These are phyloP conservation scores for Pegoplata infirma DNA, from an alignment of 2,888 invertebrate genomes.

Conservation along the genomic window DNA sequence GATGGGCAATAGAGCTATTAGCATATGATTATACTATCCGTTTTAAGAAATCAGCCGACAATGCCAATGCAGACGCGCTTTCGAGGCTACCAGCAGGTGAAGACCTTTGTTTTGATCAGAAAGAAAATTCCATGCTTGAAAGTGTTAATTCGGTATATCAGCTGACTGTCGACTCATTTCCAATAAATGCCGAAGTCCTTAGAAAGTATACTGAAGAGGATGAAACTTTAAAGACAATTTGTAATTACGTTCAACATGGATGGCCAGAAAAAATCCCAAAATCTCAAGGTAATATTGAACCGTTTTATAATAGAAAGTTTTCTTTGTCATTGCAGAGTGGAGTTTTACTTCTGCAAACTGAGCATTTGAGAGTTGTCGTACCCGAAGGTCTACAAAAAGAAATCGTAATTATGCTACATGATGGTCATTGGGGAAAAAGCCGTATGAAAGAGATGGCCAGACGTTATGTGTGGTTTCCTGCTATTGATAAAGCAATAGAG, in stretches of 20 bases:
- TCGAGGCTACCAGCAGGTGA: conserved; percentile 12
- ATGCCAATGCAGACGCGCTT: too few relatives aligned
- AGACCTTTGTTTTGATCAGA: background rate
- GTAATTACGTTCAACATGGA: background rate
- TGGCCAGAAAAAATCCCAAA: background rate
- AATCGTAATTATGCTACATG: conserved; percentile 42
- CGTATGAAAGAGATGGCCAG: conserved; percentile 36
- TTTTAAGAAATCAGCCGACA: conserved; percentile 5
- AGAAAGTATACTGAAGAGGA: background rate
- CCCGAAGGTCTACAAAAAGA: conserved; percentile 6
- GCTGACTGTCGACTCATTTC: conserved; percentile 13
- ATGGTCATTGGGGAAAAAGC: conserved; percentile 45
- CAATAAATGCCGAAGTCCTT: background rate
- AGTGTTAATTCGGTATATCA: conserved; percentile 44
- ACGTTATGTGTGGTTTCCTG: conserved; percentile 41
- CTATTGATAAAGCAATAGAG: conserved; percentile 30
- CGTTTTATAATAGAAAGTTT: conserved; percentile 3
- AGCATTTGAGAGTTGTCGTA: conserved; percentile 17
- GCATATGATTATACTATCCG: conserved; percentile 26
- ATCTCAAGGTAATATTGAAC: background rate
- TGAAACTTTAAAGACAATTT: background rate
- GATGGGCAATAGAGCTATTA: conserved; percentile 41
- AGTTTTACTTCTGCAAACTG: conserved; percentile 15
- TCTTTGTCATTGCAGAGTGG: conserved; percentile 9
- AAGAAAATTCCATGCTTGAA: background rate